Percentiles rank a stretch among this genome's conserved stretches.
Conservation (phyloP, 2,113 vertebrate genomes). For the Microtus ochrogaster region DNA sequence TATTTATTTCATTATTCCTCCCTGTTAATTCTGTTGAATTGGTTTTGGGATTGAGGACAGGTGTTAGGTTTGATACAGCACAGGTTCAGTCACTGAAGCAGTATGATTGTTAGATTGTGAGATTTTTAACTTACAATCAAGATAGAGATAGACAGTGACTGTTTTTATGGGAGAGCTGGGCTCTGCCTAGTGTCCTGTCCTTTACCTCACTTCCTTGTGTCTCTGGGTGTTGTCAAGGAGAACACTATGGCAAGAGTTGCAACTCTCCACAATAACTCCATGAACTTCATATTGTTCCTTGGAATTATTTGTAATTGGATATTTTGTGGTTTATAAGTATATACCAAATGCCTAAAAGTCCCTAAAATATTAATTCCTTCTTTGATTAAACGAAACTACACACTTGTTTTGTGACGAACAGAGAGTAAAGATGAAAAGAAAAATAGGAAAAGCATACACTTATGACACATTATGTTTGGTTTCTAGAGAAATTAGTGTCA, state of each 20-base stretch:
- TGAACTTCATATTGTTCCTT: slow-evolving; percentile 33
- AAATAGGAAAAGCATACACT: slow-evolving; percentile 10
- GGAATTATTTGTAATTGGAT: slow-evolving; percentile 28
- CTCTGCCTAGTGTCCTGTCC: not conserved
- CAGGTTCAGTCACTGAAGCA: not conserved
- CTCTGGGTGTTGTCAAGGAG: not conserved
- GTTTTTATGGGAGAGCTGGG: not conserved
- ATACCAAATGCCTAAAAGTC: slow-evolving; percentile 36
- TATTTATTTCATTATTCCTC: slow-evolving; percentile 34
- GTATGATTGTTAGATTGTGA: not conserved
- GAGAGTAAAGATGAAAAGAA: slow-evolving; percentile 37
- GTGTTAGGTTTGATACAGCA: not conserved
- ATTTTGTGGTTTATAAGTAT: slow-evolving; percentile 58
- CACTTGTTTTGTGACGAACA: not conserved
- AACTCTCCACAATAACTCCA: not conserved
- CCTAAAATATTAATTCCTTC: slow-evolving; percentile 47
- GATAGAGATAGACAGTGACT: slow-evolving; percentile 24
- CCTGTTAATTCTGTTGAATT: not conserved
- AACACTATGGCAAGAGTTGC: not conserved
- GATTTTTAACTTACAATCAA: not conserved
- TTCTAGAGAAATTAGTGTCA: slow-evolving; percentile 46
- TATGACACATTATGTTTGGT: slow-evolving; percentile 45
- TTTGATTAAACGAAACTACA: slow-evolving; percentile 41
- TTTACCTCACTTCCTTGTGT: not conserved
- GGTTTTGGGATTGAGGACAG: not conserved